Percentiles rank a stretch among this genome's conserved stretches.
phyloP scores from a whole-genome alignment of 2,113 vertebrate genomes.

The Orthochromis indermauri region DNA sequence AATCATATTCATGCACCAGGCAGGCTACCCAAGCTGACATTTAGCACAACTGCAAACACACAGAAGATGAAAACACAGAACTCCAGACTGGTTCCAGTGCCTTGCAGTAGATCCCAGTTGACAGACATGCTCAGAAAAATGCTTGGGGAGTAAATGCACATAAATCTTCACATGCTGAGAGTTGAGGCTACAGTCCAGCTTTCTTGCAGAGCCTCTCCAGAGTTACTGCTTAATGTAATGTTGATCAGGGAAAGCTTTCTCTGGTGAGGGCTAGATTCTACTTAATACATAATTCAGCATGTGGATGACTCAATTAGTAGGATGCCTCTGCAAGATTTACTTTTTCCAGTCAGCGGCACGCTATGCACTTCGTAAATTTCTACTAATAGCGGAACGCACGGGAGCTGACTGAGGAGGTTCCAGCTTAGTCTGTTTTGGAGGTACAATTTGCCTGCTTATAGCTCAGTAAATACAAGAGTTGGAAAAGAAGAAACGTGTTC shows the following conservation, averaged over 20 bases:
- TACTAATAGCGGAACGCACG: background rate
- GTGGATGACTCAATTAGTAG: constrained; percentile 60
- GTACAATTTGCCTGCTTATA: background rate
- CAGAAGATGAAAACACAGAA: background rate
- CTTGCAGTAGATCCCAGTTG: background rate
- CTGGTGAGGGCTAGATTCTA: constrained; percentile 36
- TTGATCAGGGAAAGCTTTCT: constrained; percentile 41
- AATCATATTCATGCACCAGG: background rate
- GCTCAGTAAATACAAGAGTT: background rate
- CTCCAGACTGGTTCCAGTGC: background rate
- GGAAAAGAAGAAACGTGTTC: background rate
- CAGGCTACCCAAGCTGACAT: background rate
- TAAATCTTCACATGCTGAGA: constrained; percentile 16
- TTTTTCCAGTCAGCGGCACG: constrained; percentile 10
- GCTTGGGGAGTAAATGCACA: background rate
- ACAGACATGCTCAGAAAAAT: background rate
- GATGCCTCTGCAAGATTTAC: constrained; percentile 22
- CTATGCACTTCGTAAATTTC: background rate
- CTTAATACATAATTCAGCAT: constrained; percentile 63
- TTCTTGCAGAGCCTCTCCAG: background rate
- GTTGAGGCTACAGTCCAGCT: constrained; percentile 14
- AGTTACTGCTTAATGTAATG: constrained; percentile 32
- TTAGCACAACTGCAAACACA: background rate
- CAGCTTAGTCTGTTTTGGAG: background rate
- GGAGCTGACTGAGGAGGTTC: background rate